phyloP scores from a whole-genome alignment of 1,140 invertebrate genomes.

The Elymnias hypermnestra region DNA sequence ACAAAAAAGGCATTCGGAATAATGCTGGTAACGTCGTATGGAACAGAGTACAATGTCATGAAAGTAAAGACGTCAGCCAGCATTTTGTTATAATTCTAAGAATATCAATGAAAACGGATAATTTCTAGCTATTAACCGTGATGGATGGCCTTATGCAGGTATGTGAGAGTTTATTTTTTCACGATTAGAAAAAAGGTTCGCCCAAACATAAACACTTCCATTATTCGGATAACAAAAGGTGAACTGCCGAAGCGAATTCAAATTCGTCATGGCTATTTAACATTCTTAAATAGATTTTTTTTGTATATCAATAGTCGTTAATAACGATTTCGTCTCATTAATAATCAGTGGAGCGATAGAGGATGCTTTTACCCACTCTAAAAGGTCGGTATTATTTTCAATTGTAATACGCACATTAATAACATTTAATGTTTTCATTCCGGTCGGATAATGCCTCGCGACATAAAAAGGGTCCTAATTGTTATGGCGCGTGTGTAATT shows the following conservation, averaged over 20 bases:
- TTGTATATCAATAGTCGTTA: constrained; percentile 54
- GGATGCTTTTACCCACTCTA: constrained; percentile 42
- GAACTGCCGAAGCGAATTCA: constrained; percentile 53
- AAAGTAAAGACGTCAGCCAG: constrained; percentile 55
- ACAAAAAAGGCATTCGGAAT: too few relatives aligned
- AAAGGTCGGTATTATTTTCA: constrained; percentile 39
- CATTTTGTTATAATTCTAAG: constrained; percentile 26
- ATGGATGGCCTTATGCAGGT: constrained; percentile 63
- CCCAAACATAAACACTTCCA: constrained; percentile 68
- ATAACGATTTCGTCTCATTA: constrained; percentile 69
- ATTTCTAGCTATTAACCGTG: constrained; percentile 59
- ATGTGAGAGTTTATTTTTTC: constrained; percentile 42
- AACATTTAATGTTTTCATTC: constrained; percentile 50
- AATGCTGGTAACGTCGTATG: too few relatives aligned
- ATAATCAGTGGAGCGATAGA: constrained; percentile 58
- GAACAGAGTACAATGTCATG: constrained; percentile 62
- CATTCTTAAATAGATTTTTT: constrained; percentile 68
- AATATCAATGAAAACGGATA: constrained; percentile 47
- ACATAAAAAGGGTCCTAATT: constrained; percentile 37
- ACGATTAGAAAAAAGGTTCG: constrained; percentile 34
- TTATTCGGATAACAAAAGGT: constrained; percentile 55
- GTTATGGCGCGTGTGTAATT: constrained; percentile 28
- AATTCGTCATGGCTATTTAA: constrained; percentile 69
- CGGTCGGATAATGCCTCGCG: constrained; percentile 29
- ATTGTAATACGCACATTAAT: constrained; percentile 47